A percentile compares a stretch with the other conserved stretches of the same genome.
Conservation (phyloP, 37 sponge, comb jelly and placozoan genomes). For the Ianthella basta region DNA sequence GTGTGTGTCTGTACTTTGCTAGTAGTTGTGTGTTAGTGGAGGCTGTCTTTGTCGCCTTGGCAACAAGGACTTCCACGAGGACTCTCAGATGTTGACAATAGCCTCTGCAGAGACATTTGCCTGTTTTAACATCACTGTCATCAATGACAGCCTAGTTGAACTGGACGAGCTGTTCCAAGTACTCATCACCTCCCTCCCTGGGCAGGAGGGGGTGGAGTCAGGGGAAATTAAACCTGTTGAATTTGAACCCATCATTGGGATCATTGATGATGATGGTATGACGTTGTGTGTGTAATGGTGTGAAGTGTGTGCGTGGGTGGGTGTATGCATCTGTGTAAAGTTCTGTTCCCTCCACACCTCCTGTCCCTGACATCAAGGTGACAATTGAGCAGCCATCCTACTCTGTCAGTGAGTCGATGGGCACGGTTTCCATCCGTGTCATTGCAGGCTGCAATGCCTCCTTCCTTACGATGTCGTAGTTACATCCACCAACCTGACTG, state of each 20-base stretch:
- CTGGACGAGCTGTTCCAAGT: constrained; percentile 14
- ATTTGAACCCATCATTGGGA: neutral
- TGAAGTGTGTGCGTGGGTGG: neutral
- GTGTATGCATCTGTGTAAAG: neutral
- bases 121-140: constrained; percentile 2
- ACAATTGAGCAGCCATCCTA: constrained; percentile 15
- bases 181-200: neutral
- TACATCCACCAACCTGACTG: neutral
- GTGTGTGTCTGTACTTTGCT: neutral
- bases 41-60: neutral
- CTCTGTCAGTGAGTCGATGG: constrained; percentile 20
- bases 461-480: neutral
- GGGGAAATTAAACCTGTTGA: neutral
- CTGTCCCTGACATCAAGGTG: neutral
- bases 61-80: neutral
- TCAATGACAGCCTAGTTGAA: constrained; percentile 35
- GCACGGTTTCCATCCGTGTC: constrained; percentile 18
- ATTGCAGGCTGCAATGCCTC: neutral
- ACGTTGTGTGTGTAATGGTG: neutral
- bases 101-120: neutral
- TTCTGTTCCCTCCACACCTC: neutral
- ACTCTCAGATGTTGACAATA: neutral
- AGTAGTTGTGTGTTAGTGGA: no score
- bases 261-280: constrained; percentile 55
- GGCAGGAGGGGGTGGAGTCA: neutral